phyloP scores from a whole-genome alignment of 2,797 vertebrate species.

The Heterohyrax brucei region DNA sequence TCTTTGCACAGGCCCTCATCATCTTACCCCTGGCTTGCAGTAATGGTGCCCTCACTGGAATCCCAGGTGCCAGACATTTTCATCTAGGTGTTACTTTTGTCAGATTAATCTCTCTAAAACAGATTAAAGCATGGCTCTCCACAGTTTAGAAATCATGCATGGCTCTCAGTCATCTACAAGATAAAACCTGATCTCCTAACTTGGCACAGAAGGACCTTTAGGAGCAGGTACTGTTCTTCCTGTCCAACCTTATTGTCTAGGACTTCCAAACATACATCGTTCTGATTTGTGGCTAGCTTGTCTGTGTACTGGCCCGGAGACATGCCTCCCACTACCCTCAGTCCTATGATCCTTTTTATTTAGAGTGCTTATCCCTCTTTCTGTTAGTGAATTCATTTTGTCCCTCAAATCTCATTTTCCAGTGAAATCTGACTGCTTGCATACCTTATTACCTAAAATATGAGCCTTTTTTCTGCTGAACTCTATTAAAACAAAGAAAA shows the following conservation, averaged over 20 bases:
- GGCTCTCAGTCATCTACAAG: neutral
- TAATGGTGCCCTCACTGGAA: neutral
- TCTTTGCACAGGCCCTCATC: neutral
- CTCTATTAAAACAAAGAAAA: conserved; percentile 31
- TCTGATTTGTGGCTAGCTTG: neutral
- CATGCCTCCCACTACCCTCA: neutral
- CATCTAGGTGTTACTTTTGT: neutral
- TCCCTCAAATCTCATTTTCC: neutral
- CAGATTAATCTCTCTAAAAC: conserved; percentile 46
- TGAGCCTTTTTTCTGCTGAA: neutral
- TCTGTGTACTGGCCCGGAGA: neutral
- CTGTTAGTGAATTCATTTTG: conserved; percentile 29
- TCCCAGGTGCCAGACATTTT: neutral
- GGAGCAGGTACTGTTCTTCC: neutral
- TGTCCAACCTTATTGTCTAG: neutral
- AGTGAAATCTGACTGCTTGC: neutral
- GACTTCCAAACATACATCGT: neutral
- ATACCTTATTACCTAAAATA: conserved; percentile 2
- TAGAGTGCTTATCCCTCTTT: neutral
- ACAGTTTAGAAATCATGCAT: neutral
- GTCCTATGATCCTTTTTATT: neutral
- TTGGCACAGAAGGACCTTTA: neutral
- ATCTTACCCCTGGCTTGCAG: neutral
- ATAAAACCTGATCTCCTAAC: neutral
- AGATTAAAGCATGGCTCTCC: neutral